Conservation (phyloP, 2,113 vertebrate species). For the Numida meleagris region DNA sequence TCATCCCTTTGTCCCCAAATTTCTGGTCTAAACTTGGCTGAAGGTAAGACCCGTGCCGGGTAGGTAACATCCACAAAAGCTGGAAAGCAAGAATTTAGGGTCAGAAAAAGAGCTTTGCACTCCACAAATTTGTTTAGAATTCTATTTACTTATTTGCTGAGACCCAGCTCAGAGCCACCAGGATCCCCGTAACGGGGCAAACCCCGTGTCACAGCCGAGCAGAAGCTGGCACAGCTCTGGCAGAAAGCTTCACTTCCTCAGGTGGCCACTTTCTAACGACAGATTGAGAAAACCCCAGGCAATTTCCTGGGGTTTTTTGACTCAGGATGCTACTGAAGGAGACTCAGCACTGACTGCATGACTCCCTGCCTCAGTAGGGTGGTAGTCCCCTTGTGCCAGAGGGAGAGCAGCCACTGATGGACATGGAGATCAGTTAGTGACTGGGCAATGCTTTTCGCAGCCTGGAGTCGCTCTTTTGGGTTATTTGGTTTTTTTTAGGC, state of each 20-base stretch:
- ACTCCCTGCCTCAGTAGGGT: not conserved
- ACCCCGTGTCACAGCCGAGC: not conserved
- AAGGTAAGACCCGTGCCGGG: not conserved
- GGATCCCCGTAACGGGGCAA: not conserved
- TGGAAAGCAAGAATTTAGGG: not conserved
- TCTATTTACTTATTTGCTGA: not conserved
- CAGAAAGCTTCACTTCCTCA: constrained; percentile 2
- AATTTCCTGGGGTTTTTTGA: not conserved
- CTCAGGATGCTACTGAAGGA: not conserved
- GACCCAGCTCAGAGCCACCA: not conserved
- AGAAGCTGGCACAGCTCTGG: not conserved
- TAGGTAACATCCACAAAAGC: not conserved
- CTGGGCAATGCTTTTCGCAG: not conserved
- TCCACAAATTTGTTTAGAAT: not conserved
- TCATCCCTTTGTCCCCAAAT: not conserved
- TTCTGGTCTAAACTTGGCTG: not conserved
- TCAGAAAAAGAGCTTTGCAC: not conserved
- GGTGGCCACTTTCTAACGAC: not conserved
- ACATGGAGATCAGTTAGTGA: not conserved
- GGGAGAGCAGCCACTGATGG: not conserved
- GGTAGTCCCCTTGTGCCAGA: not conserved
- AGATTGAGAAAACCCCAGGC: constrained; percentile 14
- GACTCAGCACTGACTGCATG: not conserved
- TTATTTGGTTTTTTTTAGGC: not conserved
- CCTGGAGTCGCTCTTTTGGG: not conserved